Conservation (phyloP, 2,113 vertebrate species). For the Labeo catla region DNA sequence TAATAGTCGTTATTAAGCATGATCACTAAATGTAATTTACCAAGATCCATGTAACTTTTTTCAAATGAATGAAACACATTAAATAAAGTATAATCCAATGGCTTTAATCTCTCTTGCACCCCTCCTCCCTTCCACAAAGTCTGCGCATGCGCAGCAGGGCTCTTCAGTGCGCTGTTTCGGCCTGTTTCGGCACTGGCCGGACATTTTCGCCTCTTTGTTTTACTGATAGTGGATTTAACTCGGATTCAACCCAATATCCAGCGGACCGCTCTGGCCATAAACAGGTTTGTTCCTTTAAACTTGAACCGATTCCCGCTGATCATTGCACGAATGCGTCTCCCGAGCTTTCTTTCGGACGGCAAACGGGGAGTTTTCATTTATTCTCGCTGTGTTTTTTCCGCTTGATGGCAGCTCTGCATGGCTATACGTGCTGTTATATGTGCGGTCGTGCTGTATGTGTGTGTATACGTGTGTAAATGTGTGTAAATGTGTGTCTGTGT, state of each 20-base stretch:
- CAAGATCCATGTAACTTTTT: neutral
- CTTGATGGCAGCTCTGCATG: slow-evolving; percentile 74
- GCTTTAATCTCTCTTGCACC: slow-evolving; percentile 16
- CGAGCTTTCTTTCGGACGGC: slow-evolving; percentile 53
- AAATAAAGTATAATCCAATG: slow-evolving; percentile 23
- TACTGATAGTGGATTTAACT: slow-evolving; percentile 83
- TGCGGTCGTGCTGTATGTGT: slow-evolving; percentile 68
- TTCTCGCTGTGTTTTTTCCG: slow-evolving; percentile 70
- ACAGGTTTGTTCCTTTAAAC: slow-evolving; percentile 74
- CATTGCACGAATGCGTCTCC: slow-evolving; percentile 34
- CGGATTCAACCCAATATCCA: slow-evolving; percentile 75
- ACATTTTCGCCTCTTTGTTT: slow-evolving; percentile 87
- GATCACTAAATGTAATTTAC: neutral
- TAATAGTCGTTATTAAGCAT: slow-evolving; percentile 1
- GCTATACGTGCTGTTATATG: slow-evolving; percentile 73
- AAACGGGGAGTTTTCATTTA: slow-evolving; percentile 63
- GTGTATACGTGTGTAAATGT: slow-evolving; percentile 62
- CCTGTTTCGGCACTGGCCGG: slow-evolving; percentile 81
- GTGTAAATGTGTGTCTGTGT: slow-evolving; percentile 62
- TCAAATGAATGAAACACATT: neutral
- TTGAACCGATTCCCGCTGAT: slow-evolving; percentile 29
- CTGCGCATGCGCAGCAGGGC: slow-evolving; percentile 74
- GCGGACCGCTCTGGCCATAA: slow-evolving; percentile 69
- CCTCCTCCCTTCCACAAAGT: slow-evolving; percentile 49
- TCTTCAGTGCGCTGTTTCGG: slow-evolving; percentile 77